A percentile compares a stretch with the other conserved stretches of the same genome.
These are phyloP conservation scores for Scrobipalpa atriplicella DNA, from an alignment of 2,888 invertebrate species.

Conservation along the genomic window DNA sequence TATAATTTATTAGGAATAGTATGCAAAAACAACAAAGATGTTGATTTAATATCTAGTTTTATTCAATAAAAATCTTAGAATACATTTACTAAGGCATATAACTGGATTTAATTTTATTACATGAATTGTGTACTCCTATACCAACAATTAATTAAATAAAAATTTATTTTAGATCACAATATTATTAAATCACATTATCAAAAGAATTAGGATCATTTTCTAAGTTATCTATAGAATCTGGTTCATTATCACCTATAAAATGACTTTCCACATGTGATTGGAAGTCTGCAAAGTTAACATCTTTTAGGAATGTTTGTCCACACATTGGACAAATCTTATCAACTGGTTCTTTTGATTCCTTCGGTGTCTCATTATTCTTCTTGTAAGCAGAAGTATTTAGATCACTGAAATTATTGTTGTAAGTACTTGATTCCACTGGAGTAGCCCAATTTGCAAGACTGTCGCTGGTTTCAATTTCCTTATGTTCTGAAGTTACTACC, in stretches of 20 bases:
- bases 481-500: conserved; percentile 63
- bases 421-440: conserved; percentile 68
- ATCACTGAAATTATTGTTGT: conserved; percentile 65
- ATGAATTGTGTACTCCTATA: not conserved
- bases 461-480: conserved; percentile 77
- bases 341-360: conserved; percentile 49
- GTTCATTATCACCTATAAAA: conserved; percentile 84
- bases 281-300: conserved; percentile 84
- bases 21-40: not conserved
- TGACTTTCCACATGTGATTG: conserved; percentile 90
- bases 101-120: not conserved
- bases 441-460: conserved; percentile 77
- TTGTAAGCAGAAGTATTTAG: conserved; percentile 59
- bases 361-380: conserved; percentile 53
- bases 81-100: conserved; percentile 4
- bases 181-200: conserved; percentile 54
- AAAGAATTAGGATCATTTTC: conserved; percentile 75
- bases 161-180: no score
- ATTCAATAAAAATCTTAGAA: not conserved
- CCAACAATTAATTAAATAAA: no score
- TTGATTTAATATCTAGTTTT: not conserved
- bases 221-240: conserved; percentile 79
- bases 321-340: conserved; percentile 90
- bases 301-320: conserved; percentile 83
- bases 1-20: not conserved